Evolutionary conservation across 2,797 vertebrate species (phyloP).

Genomic region (Pangasius larnaudii): DNA sequence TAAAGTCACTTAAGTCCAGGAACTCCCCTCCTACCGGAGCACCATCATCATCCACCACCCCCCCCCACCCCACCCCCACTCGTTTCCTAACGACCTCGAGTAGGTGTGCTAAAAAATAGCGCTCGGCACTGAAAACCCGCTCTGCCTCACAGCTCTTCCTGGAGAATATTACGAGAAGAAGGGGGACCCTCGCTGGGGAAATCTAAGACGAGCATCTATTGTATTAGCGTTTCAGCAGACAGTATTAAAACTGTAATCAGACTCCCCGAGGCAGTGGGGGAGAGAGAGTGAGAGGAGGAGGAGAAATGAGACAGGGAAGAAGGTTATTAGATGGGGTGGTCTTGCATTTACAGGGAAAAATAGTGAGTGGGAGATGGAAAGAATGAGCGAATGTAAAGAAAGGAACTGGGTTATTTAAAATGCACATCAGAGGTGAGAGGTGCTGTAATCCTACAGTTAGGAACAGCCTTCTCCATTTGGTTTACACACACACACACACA

Average conservation of each 20-base stretch:
- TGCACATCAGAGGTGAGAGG: constrained; percentile 6
- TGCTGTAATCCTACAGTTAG: neutral
- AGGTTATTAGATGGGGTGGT: constrained; percentile 30
- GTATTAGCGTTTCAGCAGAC: constrained; percentile 70
- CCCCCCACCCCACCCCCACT: no score
- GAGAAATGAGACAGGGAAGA: constrained; percentile 39
- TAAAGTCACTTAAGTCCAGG: constrained; percentile 60
- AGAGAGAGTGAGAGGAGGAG: neutral
- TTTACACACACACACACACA: constrained; percentile 20
- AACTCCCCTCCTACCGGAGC: constrained; percentile 12
- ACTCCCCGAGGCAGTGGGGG: constrained; percentile 61
- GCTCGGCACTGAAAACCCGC: neutral
- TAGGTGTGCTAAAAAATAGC: constrained; percentile 38
- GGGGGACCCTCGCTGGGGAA: constrained; percentile 68
- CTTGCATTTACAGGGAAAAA: constrained; percentile 23
- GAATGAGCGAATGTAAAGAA: constrained; percentile 1
- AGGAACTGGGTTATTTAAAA: neutral
- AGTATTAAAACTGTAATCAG: constrained; percentile 71
- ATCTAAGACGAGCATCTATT: constrained; percentile 70
- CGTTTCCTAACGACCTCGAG: constrained; percentile 1
- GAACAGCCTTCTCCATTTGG: neutral
- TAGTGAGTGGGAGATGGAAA: neutral
- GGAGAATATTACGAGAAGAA: constrained; percentile 20
- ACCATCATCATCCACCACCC: constrained; percentile 11
- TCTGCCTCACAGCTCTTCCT: constrained; percentile 16